Evolutionary conservation across 2,113 vertebrate genomes (phyloP), one percentile per base, ranked within the genome.

Genomic region (Ammospiza caudacuta): DNA sequence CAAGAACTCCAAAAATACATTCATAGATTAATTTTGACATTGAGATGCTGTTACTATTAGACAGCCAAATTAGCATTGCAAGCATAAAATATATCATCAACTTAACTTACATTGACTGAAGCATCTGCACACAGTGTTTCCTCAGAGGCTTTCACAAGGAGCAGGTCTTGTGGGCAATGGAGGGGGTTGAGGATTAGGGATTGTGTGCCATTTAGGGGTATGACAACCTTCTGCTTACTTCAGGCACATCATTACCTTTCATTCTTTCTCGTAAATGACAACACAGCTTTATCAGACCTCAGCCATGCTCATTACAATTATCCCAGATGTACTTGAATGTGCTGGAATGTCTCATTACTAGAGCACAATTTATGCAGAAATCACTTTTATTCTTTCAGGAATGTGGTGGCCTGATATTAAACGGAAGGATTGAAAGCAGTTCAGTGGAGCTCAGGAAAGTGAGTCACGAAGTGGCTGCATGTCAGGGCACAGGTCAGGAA

Each of bases 111-210:
- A 23, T 9, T 12, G 33, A 11, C 43, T 12, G 51, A 70, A 67
- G 68, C 46, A 87, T 20, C 43, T 35, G 19, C 54, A 43, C 6
- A 5, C 8, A 4, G 6, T 6, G 15, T 27, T 43, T 87, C 61
- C 35, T 89, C 24, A 76, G 55, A 80, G 35, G 25, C 37, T n/a
- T 70, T 33, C 63, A 74, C 2, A 0, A 35, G 9, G 35, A 63
- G 29, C 1, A 0, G 0, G 0, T 39, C 23, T 5, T 21, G 5
- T 2, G 39, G 64, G 15, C 11, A 57, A 33, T 0, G 0, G 33
- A 61, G 12, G 9, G 6, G n/a, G 27, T 5, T 64, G 41, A 68
- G 29, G 46, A 39, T 82, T 39, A 46, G 20, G 28, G 20, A 43
- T 4, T 31, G 1, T 19, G 29, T 19, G 21, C 24, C 25, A 43